Evolutionary conservation across 2,888 invertebrate genomes (phyloP).

Genomic region (Clitarchus hookeri): DNA sequence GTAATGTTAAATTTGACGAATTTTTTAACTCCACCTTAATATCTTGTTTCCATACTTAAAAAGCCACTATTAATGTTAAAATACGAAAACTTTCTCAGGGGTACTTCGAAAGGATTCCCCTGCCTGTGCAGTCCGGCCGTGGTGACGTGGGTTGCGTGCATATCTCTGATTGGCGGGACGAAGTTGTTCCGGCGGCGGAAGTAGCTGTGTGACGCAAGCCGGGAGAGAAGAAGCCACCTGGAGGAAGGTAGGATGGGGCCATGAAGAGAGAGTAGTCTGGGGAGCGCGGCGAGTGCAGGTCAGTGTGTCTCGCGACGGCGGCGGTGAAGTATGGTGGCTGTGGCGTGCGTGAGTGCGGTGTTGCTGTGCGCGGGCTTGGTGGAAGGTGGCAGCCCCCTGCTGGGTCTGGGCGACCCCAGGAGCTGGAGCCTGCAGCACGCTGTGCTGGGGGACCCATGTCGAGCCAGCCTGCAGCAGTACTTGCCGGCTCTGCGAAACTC

Average conservation of each 20-base stretch:
- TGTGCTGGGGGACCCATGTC: slow-evolving; percentile 62
- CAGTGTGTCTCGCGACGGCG: neutral
- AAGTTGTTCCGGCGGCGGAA: no score
- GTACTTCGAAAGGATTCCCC: no score
- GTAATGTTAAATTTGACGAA: no score
- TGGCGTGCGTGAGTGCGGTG: neutral
- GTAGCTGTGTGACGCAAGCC: no score
- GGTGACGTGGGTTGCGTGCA: no score
- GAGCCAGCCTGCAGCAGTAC: slow-evolving; percentile 61
- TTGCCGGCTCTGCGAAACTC: slow-evolving; percentile 63
- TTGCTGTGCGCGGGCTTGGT: neutral
- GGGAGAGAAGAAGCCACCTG: neutral
- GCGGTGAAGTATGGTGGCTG: neutral
- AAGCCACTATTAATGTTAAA: no score
- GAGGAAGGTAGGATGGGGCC: slow-evolving; percentile 7
- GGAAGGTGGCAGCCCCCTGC: slow-evolving; percentile 53
- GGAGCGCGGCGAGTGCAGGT: neutral
- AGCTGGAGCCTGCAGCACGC: slow-evolving; percentile 55
- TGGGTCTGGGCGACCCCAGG: slow-evolving; percentile 67
- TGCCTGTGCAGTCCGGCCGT: no score
- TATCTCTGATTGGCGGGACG: no score
- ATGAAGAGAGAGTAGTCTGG: neutral
- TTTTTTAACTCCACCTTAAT: no score
- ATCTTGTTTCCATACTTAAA: no score
- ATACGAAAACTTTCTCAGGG: no score